Conservation (phyloP, 2,888 invertebrate species). For the Luffia ferchaultella region DNA sequence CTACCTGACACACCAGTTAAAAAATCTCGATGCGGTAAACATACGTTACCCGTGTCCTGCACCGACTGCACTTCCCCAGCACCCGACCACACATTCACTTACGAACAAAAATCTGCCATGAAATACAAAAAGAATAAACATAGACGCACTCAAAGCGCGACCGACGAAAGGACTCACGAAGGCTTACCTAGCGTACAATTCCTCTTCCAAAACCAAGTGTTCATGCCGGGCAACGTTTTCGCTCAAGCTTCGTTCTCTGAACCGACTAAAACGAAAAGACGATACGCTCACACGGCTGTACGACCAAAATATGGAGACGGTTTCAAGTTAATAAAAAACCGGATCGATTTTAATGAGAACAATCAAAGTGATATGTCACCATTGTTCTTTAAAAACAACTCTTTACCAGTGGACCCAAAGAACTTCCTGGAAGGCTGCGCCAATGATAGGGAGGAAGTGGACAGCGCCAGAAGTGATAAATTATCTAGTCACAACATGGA, state of each 20-base stretch:
- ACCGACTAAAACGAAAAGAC: constrained; percentile 24
- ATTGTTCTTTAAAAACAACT: constrained; percentile 42
- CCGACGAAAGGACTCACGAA: constrained; percentile 29
- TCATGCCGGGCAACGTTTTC: constrained; percentile 49
- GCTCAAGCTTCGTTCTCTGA: constrained; percentile 34
- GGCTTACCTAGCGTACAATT: constrained; percentile 53
- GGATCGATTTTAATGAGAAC: constrained; percentile 43
- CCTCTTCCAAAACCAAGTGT: constrained; percentile 57
- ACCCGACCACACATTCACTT: constrained; percentile 47
- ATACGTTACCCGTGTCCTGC: constrained; percentile 49
- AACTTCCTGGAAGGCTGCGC: constrained; percentile 30
- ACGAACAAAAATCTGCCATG: constrained; percentile 47
- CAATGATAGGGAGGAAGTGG: constrained; percentile 30
- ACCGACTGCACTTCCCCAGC: constrained; percentile 39
- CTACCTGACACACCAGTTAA: constrained; percentile 32
- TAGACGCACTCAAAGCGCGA: constrained; percentile 34
- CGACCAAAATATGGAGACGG: constrained; percentile 2
- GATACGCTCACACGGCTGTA: neutral
- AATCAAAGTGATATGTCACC: constrained; percentile 33
- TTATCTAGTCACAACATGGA: constrained; percentile 29
- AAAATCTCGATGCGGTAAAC: constrained; percentile 44
- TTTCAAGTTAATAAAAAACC: constrained; percentile 19
- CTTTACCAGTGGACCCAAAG: constrained; percentile 35
- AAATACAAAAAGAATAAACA: constrained; percentile 44
- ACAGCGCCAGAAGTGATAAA: constrained; percentile 26